Base-by-base conservation (phyloP, 1,140 invertebrate genomes). In the Drosophila malerkotliana region DNA sequence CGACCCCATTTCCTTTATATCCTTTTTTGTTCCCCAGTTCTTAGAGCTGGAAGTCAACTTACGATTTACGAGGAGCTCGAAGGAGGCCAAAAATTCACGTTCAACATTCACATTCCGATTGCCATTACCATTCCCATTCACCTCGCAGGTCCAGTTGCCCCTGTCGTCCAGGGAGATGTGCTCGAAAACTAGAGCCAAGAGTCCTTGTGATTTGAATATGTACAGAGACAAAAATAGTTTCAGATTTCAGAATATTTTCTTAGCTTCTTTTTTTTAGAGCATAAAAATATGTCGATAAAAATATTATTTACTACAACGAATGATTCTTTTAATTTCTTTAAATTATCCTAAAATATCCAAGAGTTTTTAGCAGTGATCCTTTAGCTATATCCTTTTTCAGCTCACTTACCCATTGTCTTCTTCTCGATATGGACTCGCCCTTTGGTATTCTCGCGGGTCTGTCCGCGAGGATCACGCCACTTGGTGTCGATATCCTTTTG, bases 31-130 rank as follows among this genome's bases (percentile, higher is more conserved):
- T 59, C 49, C 26, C 26, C 21, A 18, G 49, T 44, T 37, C 30
- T 14, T 21, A 49, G 32, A 39, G 48, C 18, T 53, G 34, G 34
- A 55, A 60, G 49, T 73, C 60, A 56, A 91, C 92, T 87, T 91
- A 92, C 92, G 91, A 83, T 91, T 90, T 56, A 92, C 90, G 66
- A 92, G 89, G 32, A 92, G 87, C 69, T 91, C 91, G 80, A 92
- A 92, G 60, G 88, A 91, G 59, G 80, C 87, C 57, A 62, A 72
- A 39, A 77, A 64, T 51, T 82, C 81, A 21, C 78, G 66, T 30
- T 68, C 62, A 10, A 56, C 69, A 60, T 84, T 63, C 26, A 76
- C 72, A 54, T 72, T 69, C 32, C 66, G 49, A 69, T 69, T 69
- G 9, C 66, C 72, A 54, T 72, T 69, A 15, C 63, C 9, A 28